Conservation (phyloP, 35 echinoderm and acorn worm genomes). For the Ophioderma brevispina region DNA sequence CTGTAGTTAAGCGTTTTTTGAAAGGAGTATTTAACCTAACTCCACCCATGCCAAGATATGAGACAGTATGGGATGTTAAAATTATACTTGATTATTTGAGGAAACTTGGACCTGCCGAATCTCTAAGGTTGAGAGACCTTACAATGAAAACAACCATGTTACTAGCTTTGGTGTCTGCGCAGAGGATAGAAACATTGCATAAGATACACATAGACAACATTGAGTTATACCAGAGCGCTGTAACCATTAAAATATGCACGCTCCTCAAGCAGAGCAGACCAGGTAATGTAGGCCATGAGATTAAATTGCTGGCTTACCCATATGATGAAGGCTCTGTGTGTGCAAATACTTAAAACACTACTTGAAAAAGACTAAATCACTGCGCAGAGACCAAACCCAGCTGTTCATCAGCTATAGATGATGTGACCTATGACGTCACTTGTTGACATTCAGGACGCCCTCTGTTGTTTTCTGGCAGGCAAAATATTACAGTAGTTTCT, state of each 20-base stretch:
- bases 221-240: neutral
- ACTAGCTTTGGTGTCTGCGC: conserved; percentile 47
- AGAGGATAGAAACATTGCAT: conserved; percentile 57
- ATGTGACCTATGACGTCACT: too few species aligned
- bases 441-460: too few species aligned
- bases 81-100: conserved; percentile 51
- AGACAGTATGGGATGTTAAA: conserved; percentile 63
- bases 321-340: conserved; percentile 43
- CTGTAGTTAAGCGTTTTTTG: conserved; percentile 47
- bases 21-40: conserved; percentile 62
- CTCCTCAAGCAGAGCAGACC: conserved; percentile 44
- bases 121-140: conserved; percentile 42
- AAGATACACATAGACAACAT: neutral
- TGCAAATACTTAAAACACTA: conserved; percentile 24
- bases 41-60: conserved; percentile 56
- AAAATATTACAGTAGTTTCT: too few species aligned
- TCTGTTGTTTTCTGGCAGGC: too few species aligned
- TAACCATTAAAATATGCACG: conserved; percentile 19
- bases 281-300: conserved; percentile 18
- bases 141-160: conserved; percentile 55
- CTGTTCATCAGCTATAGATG: conserved; percentile 56
- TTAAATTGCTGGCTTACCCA: conserved; percentile 35
- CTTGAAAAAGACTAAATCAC: conserved; percentile 10
- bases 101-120: neutral
- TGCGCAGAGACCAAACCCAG: neutral